Conservation (phyloP, 2,888 invertebrate species). For the Drosophila parthenogenetica region DNA sequence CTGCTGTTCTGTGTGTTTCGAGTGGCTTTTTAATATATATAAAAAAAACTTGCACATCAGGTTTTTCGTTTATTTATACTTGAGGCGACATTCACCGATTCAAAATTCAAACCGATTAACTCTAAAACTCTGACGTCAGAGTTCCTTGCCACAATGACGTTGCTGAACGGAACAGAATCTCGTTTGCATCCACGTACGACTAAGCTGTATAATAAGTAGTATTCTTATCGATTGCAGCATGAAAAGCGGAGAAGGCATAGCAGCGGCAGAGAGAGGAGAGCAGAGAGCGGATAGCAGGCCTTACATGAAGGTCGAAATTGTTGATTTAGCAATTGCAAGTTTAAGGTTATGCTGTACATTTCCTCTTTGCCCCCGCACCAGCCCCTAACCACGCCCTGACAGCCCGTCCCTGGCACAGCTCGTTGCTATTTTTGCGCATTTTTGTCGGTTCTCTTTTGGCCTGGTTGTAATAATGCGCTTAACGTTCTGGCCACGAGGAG, state of each 20-base stretch:
- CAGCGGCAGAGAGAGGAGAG: too few species aligned
- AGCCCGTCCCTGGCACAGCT: slow-evolving; percentile 15
- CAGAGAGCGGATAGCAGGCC: slow-evolving; percentile 16
- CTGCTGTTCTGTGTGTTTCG: neutral
- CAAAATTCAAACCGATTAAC: slow-evolving; percentile 13
- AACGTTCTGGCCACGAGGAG: slow-evolving; percentile 18
- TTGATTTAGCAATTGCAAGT: slow-evolving; percentile 55
- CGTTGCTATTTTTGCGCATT: slow-evolving; percentile 48
- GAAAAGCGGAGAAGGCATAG: too few species aligned
- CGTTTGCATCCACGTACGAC: slow-evolving; percentile 6
- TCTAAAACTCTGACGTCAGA: slow-evolving; percentile 43
- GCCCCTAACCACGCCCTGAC: too few species aligned
- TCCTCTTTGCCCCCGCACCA: slow-evolving; percentile 29
- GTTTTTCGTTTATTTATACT: slow-evolving; percentile 43
- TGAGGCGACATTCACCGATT: slow-evolving; percentile 21
- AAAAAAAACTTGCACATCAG: slow-evolving; percentile 24
- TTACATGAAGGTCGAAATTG: slow-evolving; percentile 43
- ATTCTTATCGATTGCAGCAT: slow-evolving; percentile 40
- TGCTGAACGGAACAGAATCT: slow-evolving; percentile 2
- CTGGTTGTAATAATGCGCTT: slow-evolving; percentile 67
- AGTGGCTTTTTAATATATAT: slow-evolving; percentile 22
- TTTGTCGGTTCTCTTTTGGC: slow-evolving; percentile 17
- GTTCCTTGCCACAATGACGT: slow-evolving; percentile 29
- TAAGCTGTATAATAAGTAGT: neutral
- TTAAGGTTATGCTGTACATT: slow-evolving; percentile 53